Percentiles rank a stretch among this genome's conserved stretches.
Conservation (phyloP, 2,888 invertebrate genomes). For the Cantharis rufa region DNA sequence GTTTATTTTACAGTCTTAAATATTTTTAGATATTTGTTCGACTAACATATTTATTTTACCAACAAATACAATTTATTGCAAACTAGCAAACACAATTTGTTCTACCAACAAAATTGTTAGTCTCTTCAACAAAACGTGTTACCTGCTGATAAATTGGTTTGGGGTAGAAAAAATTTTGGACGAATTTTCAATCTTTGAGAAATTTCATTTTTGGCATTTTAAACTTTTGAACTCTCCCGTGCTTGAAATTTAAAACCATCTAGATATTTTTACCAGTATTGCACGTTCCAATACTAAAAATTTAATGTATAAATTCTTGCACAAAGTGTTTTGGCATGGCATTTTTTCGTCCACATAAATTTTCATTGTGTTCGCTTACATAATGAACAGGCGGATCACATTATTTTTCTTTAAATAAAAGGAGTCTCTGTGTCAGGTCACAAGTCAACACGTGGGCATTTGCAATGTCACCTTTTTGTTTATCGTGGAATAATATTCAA, state of each 20-base stretch:
- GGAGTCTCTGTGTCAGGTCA: conserved; percentile 1
- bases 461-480: conserved; percentile 5
- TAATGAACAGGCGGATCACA: not conserved
- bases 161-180: too few relatives aligned
- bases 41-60: too few relatives aligned
- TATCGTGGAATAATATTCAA: not conserved
- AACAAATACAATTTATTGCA: too few relatives aligned
- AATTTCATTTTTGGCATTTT: too few relatives aligned
- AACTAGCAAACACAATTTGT: too few relatives aligned
- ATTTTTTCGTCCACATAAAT: conserved; percentile 8
- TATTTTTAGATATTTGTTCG: too few relatives aligned
- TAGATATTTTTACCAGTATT: not conserved
- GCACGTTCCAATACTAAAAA: not conserved
- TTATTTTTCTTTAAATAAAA: conserved; percentile 6
- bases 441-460: conserved; percentile 11
- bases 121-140: too few relatives aligned
- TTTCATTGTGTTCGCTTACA: conserved; percentile 6
- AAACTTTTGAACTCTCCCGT: too few relatives aligned
- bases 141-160: too few relatives aligned
- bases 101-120: too few relatives aligned
- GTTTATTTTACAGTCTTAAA: too few relatives aligned
- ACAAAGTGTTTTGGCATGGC: not conserved
- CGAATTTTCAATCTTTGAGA: too few relatives aligned
- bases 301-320: not conserved
- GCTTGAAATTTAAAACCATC: not conserved